Percentiles rank a stretch among this genome's conserved stretches.
Evolutionary conservation across 2,888 invertebrate genomes (phyloP).

Genomic region (Drosophila kanekoi): DNA sequence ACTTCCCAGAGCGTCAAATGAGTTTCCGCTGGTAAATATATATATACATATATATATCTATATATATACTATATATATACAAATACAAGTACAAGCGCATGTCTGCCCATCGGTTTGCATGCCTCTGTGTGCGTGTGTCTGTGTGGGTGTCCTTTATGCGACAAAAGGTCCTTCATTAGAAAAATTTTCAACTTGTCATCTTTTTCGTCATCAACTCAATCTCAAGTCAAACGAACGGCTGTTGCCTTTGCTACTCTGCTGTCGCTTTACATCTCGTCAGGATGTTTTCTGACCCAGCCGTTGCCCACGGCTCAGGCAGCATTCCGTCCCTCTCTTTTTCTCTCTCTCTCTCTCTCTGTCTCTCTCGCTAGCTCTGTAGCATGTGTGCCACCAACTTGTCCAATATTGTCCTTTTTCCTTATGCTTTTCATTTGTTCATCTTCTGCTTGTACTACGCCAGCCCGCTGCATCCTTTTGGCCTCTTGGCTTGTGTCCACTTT

Average conservation of each 20-base stretch:
- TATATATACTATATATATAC: constrained; percentile 14
- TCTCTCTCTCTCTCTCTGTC: constrained; percentile 5
- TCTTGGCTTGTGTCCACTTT: constrained; percentile 44
- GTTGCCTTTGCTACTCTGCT: constrained; percentile 62
- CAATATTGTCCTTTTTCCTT: constrained; percentile 79
- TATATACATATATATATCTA: constrained; percentile 7
- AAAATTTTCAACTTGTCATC: constrained; percentile 82
- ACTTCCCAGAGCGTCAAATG: constrained; percentile 10
- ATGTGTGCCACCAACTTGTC: constrained; percentile 70
- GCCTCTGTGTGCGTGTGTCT: constrained; percentile 16
- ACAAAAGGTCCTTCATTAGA: constrained; percentile 80
- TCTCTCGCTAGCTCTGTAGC: constrained; percentile 8
- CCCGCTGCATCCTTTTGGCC: constrained; percentile 33
- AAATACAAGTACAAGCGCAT: constrained; percentile 22
- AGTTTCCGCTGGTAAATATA: constrained; percentile 8
- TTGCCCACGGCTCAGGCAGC: constrained; percentile 5
- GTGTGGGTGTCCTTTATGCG: constrained; percentile 65
- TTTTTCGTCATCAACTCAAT: constrained; percentile 81
- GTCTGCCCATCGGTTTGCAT: constrained; percentile 47
- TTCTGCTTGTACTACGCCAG: constrained; percentile 59
- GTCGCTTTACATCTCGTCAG: constrained; percentile 74
- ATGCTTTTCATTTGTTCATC: constrained; percentile 78
- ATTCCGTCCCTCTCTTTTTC: not conserved
- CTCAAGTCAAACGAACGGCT: constrained; percentile 77
- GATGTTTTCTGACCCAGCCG: constrained; percentile 39